Base-by-base conservation (phyloP, 2,888 invertebrate genomes). In the Cryptophagus acutangulus region DNA sequence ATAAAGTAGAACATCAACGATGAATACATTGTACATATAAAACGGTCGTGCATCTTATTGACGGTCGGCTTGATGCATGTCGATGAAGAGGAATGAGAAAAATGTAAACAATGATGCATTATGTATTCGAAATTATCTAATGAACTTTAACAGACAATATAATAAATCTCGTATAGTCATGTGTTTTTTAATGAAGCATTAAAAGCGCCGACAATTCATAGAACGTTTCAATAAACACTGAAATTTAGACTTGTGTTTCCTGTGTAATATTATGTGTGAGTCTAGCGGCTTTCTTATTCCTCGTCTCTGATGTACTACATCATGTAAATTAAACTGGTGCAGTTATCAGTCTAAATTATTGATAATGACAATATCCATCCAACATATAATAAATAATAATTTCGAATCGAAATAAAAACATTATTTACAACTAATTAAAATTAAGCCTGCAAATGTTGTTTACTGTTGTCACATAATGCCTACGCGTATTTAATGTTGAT, bases 401-500 rank as follows among this genome's bases (percentile, higher is more conserved):
- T n/a, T n/a, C n/a, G n/a, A n/a, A n/a, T n/a, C n/a, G n/a, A n/a
- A 26, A 26, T 13, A 26, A 13, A n/a, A 3, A 26, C 26, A 26
- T n/a, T 26, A 26, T n/a, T 4, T 26, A 12, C 12, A 26, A 31
- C 16, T 8, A 6, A 31, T 16, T 31, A 13, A 31, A 31, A 31
- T 31, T 31, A 14, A 12, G 31, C 12, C 31, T 31, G 31, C 31
- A 31, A 46, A 52, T 54, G 57, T 51, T 57, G 57, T 56, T 57
- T 54, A 57, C 52, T 49, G n/a, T n/a, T n/a, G 51, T 49, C 51
- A 50, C 47, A 40, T 52, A 49, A 40, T n/a, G n/a, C 54, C 54
- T 53, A 49, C 54, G 50, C 55, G 49, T 52, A 51, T n/a, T n/a
- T 53, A 54, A 52, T 46, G 47, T 54, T 52, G 53, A 46, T 49